Percentiles rank a stretch among this genome's conserved stretches.
phyloP scores from a whole-genome alignment of 2,888 invertebrate genomes.

The Thera britannica region DNA sequence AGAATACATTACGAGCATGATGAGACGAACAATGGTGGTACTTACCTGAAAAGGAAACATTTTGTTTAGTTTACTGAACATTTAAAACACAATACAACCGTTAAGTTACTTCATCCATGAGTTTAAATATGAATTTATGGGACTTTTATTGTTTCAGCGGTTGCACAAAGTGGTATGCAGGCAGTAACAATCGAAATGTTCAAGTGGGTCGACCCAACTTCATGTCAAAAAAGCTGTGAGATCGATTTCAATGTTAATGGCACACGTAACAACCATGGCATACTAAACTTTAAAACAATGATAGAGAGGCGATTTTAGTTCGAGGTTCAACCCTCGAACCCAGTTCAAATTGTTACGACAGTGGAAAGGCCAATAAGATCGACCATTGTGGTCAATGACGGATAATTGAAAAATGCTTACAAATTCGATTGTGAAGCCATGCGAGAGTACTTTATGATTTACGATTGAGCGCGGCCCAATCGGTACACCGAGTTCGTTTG shows the following conservation, averaged over 20 bases:
- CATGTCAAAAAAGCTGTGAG: conserved; percentile 58
- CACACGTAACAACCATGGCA: conserved; percentile 35
- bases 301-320: conserved; percentile 50
- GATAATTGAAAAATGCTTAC: conserved; percentile 82
- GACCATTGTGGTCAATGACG: conserved; percentile 80
- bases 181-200: conserved; percentile 66
- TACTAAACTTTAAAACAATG: conserved; percentile 43
- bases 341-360: conserved; percentile 71
- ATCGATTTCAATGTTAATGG: conserved; percentile 48
- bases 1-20: conserved; percentile 43
- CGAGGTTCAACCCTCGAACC: conserved; percentile 44
- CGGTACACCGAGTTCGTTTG: conserved; percentile 54
- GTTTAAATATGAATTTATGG: conserved; percentile 47
- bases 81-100: conserved; percentile 38
- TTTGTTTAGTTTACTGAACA: conserved; percentile 35
- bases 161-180: conserved; percentile 64
- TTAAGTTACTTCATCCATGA: conserved; percentile 19
- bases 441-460: conserved; percentile 76
- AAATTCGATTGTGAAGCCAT: conserved; percentile 77
- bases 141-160: conserved; percentile 65
- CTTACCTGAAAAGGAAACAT: conserved; percentile 72
- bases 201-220: conserved; percentile 66
- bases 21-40: conserved; percentile 48
- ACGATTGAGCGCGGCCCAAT: conserved; percentile 66
- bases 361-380: conserved; percentile 75